Evolutionary conservation across 2,888 invertebrate species (phyloP).

Genomic region (Kryphioiulus occultus): DNA sequence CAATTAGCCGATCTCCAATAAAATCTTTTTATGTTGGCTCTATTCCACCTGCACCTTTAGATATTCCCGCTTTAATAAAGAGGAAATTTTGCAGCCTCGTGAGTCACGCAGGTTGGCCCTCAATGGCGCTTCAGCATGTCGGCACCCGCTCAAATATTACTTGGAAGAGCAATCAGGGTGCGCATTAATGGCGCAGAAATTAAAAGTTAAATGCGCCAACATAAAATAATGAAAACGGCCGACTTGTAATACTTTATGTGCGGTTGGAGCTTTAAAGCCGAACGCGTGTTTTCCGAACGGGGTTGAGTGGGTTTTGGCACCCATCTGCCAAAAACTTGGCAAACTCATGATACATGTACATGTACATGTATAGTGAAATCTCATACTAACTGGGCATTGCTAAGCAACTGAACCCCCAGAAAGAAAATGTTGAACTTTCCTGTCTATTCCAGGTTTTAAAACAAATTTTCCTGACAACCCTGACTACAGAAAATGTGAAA

Average conservation of each 20-base stretch:
- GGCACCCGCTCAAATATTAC: background rate
- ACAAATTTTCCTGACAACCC: no score
- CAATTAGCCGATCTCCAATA: background rate
- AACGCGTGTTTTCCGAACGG: background rate
- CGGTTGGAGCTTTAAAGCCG: background rate
- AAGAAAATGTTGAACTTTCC: no score
- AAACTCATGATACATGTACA: no score
- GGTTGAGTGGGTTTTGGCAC: background rate
- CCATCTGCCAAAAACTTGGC: background rate
- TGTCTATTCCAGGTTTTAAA: no score
- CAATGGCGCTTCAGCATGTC: background rate
- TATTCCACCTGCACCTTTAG: constrained; percentile 9
- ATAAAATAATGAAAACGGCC: background rate
- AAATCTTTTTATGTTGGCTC: background rate
- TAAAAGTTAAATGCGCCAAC: background rate
- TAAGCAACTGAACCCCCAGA: no score
- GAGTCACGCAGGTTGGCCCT: background rate
- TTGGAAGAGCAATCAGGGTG: background rate
- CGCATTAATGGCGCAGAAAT: constrained; percentile 1
- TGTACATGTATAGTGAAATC: no score
- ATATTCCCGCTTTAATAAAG: constrained; percentile 10
- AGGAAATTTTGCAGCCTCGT: background rate
- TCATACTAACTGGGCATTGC: no score
- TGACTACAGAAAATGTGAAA: no score
- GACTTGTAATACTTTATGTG: no score